Evolutionary conservation across 2,113 vertebrate genomes (phyloP).

Genomic region (Rostratula benghalensis): DNA sequence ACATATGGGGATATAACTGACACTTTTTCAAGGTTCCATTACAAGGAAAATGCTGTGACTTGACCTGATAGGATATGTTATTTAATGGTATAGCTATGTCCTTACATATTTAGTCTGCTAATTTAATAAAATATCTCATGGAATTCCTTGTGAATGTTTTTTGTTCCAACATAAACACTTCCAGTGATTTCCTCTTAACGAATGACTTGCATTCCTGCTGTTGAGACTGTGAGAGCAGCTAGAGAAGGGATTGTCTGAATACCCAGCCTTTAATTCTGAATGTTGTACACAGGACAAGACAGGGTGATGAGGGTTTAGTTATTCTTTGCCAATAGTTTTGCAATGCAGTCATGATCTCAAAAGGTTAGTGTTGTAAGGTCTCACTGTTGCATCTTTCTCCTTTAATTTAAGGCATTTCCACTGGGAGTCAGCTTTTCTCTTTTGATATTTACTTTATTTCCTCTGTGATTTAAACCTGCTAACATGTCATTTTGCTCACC

Average conservation of each 20-base stretch:
- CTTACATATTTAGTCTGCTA: neutral
- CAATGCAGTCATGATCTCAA: constrained; percentile 1
- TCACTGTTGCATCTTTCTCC: neutral
- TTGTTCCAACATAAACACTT: neutral
- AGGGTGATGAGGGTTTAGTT: neutral
- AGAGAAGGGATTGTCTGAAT: neutral
- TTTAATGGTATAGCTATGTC: neutral
- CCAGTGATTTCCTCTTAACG: neutral
- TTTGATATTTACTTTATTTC: constrained; percentile 60
- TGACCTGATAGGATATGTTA: neutral
- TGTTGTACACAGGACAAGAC: neutral
- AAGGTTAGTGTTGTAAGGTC: constrained; percentile 10
- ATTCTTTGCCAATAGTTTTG: neutral
- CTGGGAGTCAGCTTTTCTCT: constrained; percentile 5
- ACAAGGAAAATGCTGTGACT: neutral
- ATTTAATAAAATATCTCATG: neutral
- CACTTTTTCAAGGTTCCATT: neutral
- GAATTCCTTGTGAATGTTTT: neutral
- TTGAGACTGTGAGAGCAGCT: neutral
- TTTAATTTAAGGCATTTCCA: constrained; percentile 42
- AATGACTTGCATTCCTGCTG: neutral
- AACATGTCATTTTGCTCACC: constrained; percentile 2
- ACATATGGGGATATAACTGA: neutral
- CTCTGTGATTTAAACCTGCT: constrained; percentile 30
- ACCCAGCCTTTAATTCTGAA: neutral